Evolutionary conservation across 2,888 invertebrate species (phyloP).

Genomic region (Tinea trinotella): DNA sequence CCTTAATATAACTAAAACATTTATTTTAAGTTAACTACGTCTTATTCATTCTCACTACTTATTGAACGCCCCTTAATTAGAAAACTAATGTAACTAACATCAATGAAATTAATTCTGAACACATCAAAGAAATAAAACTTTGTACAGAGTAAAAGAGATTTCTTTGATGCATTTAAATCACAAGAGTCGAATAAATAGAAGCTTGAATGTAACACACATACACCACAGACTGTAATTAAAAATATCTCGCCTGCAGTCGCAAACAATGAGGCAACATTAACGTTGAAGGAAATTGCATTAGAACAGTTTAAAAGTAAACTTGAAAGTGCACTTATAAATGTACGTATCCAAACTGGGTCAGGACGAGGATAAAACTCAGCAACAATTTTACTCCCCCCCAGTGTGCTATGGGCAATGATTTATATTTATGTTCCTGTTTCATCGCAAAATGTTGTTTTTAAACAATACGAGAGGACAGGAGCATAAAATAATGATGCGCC

Average conservation of each 20-base stretch:
- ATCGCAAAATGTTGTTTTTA: constrained; percentile 15
- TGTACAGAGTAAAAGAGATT: too few relatives aligned
- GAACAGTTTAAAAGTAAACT: constrained; percentile 17
- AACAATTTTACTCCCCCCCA: constrained; percentile 11
- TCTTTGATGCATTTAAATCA: too few relatives aligned
- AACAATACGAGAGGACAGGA: not conserved
- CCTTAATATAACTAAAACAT: too few relatives aligned
- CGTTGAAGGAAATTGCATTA: constrained; percentile 16
- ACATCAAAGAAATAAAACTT: too few relatives aligned
- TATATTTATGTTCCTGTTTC: constrained; percentile 15
- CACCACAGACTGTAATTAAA: constrained; percentile 12
- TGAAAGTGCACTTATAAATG: constrained; percentile 15
- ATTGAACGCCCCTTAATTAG: too few relatives aligned
- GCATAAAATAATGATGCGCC: not conserved
- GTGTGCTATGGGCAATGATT: constrained; percentile 18
- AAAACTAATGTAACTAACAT: too few relatives aligned
- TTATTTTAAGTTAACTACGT: too few relatives aligned
- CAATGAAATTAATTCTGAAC: too few relatives aligned
- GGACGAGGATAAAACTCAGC: constrained; percentile 15
- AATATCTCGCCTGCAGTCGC: constrained; percentile 2
- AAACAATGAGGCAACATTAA: constrained; percentile 14
- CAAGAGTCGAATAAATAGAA: too few relatives aligned
- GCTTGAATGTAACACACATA: not conserved
- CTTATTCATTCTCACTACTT: too few relatives aligned
- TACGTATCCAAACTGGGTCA: constrained; percentile 14